These are phyloP conservation scores for Bambusicola thoracicus DNA, from an alignment of 2,113 vertebrate species.

Conservation along the genomic window DNA sequence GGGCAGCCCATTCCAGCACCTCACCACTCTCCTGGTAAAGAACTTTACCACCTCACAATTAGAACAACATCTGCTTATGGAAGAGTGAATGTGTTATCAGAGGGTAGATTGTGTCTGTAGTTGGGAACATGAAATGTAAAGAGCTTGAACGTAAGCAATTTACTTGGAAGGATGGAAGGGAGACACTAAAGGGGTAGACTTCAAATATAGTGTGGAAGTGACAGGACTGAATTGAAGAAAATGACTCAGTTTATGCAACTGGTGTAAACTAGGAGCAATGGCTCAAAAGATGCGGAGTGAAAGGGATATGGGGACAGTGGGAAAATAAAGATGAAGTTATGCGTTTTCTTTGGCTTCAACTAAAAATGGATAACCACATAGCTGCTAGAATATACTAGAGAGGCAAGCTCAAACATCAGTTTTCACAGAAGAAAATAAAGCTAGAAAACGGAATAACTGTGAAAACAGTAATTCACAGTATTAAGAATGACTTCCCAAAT, in stretches of 20 bases:
- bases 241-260: neutral
- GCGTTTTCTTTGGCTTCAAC: neutral
- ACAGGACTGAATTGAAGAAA: neutral
- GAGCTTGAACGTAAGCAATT: neutral
- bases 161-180: neutral
- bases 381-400: neutral
- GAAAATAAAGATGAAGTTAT: neutral
- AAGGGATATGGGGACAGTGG: neutral
- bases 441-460: neutral
- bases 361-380: accelerated
- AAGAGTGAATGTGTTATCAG: neutral
- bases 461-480: neutral
- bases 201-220: neutral
- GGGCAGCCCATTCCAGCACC: no score
- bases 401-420: neutral
- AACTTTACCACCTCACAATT: no score
- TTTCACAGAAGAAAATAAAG: neutral
- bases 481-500: neutral
- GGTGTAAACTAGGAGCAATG: neutral
- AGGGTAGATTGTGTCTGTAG: neutral
- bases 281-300: neutral
- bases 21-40: no score
- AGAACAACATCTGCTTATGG: neutral
- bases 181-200: neutral
- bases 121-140: neutral